Evolutionary conservation across 2,888 invertebrate genomes (phyloP), one percentile per base, ranked within the genome.

Genomic region (Mesoligia furuncula): DNA sequence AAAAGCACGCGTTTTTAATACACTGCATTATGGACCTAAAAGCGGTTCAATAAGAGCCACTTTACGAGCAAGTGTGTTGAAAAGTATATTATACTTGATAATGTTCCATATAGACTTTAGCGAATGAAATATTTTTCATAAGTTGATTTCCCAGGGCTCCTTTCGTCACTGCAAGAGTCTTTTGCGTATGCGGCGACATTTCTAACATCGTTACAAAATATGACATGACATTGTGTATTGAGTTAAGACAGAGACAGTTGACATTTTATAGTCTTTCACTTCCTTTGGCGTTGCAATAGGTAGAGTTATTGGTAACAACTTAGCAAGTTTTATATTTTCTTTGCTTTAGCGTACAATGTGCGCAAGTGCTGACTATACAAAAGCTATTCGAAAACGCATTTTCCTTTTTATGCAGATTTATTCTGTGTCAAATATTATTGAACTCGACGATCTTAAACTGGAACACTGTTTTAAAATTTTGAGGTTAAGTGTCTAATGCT

Each of bases 91-190:
- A 27, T 13, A 54, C 54, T 45, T 48, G n/a, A 20, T 45, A 42
- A 45, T 62, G n/a, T 61, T 64, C 27, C 20, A 15, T 11, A 24
- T 27, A 36, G 36, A 54, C 27, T 68, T 54, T 24, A 27, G 36
- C n/a, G 27, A 68, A 62, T 69, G 13, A 64, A 77, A 64, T 39
- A 68, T 54, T 62, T 77, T 54, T 45, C 51, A 54, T 54, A 68
- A 68, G 31, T 68, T 77, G 51, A 77, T 76, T 77, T 76, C n/a
- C 65, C 36, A 66, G 48, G 13, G 64, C 64, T 48, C 27, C 31
- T 17, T 9, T 45, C 13, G 15, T 17, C 31, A n/a, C 24, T 24
- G 20, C 54, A 17, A 24, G 48, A 24, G n/a, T 45, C 5, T 54
- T 74, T 61, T 45, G 24, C 8, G 3, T 48, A 62, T 36, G 57